phyloP scores from a whole-genome alignment of 2,888 invertebrate species.

The Meta bourneti region DNA sequence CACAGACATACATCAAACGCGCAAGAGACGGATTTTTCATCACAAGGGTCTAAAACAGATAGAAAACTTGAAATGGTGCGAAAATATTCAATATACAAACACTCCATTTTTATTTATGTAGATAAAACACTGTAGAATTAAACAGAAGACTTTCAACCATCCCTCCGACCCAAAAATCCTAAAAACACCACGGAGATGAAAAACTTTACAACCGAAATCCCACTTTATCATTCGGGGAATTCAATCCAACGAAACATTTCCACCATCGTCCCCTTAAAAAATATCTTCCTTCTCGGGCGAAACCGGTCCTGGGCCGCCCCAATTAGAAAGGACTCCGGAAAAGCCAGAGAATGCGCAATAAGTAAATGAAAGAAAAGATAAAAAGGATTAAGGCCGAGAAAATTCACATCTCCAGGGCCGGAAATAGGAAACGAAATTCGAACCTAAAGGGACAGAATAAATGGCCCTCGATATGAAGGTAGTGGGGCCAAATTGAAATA shows the following conservation, averaged over 20 bases:
- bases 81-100: neutral
- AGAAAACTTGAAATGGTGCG: too few species aligned
- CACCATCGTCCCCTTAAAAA: neutral
- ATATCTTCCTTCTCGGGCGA: neutral
- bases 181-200: neutral
- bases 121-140: neutral
- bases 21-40: too few species aligned
- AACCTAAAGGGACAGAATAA: conserved; percentile 59
- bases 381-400: conserved; percentile 31
- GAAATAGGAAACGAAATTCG: conserved; percentile 35
- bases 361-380: conserved; percentile 29
- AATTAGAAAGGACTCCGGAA: conserved; percentile 42
- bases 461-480: conserved; percentile 70
- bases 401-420: conserved; percentile 31
- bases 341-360: conserved; percentile 25
- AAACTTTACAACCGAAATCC: neutral
- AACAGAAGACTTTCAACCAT: neutral
- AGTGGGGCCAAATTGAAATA: conserved; percentile 68
- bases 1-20: too few species aligned
- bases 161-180: neutral
- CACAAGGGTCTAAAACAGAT: too few species aligned
- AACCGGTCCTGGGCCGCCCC: conserved; percentile 20
- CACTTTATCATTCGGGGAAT: conserved; percentile 5
- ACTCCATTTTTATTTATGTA: neutral
- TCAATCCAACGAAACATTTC: conserved; percentile 6